Evolutionary conservation across 2,113 vertebrate species (phyloP), one percentile per base, ranked within the genome.

Genomic region (Grus americana): DNA sequence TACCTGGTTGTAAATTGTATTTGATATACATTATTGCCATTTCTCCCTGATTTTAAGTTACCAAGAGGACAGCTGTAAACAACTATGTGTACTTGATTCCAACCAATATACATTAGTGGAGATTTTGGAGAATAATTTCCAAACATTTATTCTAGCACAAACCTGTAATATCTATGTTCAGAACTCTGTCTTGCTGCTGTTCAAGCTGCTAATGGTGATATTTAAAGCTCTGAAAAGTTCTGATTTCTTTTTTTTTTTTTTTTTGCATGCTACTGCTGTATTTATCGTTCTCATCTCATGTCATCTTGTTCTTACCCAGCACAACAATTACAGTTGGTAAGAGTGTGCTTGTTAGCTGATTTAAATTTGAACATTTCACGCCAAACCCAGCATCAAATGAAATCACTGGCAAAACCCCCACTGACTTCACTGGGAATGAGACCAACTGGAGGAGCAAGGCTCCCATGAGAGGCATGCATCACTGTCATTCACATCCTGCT

Each of bases 341-440:
- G 66, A 17, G 12, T 58, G 66, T 30, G 84, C 80, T 82, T 88
- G 59, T 63, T 70, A 76, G 66, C 42, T 36, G 50, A 95, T 52
- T 73, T 73, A 72, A 85, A 87, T 70, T 73, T 2, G 1, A 96
- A 88, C 50, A 27, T 59, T 93, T 91, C 62, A 66, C 0, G 8
- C 54, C 86, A 95, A 92, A 90, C 42, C 11, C 66, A 85, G 58
- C 63, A 82, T 58, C 42, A 46, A 66, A 79, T 79, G 59, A 93
- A 96, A 93, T 85, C 80, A 40, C 54, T 94, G 83, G 93, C 84
- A 93, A 96, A 95, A 50, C 4, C 94, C 44, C 52, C 52, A 68
- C 55, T 70, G 94, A 83, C 86, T 94, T 95, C 78, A 96, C 92
- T 83, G 79, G 89, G 96, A 92, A 82, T 67, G 42, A 95, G 81